Percentiles rank a stretch among this genome's conserved stretches.
Conservation (phyloP, 1,140 invertebrate species). For the Cecropterus lyciades region DNA sequence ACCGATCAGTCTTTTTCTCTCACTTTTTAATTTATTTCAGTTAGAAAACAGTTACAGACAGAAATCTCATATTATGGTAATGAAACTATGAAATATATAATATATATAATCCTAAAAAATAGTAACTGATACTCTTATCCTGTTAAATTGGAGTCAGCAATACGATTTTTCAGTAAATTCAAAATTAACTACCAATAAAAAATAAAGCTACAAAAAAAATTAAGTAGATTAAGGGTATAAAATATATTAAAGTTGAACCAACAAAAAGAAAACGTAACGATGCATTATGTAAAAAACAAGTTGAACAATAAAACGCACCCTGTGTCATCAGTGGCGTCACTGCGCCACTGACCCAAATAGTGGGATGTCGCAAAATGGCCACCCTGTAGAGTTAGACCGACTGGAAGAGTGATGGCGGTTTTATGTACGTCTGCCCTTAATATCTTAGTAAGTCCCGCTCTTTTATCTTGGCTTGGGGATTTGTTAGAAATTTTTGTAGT, state of each 20-base stretch:
- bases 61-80: too few species aligned
- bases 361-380: slow-evolving; percentile 65
- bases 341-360: slow-evolving; percentile 75
- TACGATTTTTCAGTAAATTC: too few species aligned
- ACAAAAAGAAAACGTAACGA: slow-evolving; percentile 44
- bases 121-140: too few species aligned
- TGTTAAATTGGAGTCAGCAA: too few species aligned
- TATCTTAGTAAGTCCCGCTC: slow-evolving; percentile 10
- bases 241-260: too few species aligned
- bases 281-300: slow-evolving; percentile 62
- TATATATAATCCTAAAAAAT: too few species aligned
- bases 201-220: too few species aligned
- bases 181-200: too few species aligned
- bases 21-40: too few species aligned
- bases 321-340: slow-evolving; percentile 60
- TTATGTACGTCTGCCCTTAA: slow-evolving; percentile 24
- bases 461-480: slow-evolving; percentile 10
- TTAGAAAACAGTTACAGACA: too few species aligned
- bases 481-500: neutral
- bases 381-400: slow-evolving; percentile 34
- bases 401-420: slow-evolving; percentile 31
- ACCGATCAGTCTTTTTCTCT: neutral
- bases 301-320: slow-evolving; percentile 66
- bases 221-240: too few species aligned
- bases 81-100: too few species aligned